phyloP scores from a whole-genome alignment of 2,113 vertebrate species.

The Diglossa brunneiventris region DNA sequence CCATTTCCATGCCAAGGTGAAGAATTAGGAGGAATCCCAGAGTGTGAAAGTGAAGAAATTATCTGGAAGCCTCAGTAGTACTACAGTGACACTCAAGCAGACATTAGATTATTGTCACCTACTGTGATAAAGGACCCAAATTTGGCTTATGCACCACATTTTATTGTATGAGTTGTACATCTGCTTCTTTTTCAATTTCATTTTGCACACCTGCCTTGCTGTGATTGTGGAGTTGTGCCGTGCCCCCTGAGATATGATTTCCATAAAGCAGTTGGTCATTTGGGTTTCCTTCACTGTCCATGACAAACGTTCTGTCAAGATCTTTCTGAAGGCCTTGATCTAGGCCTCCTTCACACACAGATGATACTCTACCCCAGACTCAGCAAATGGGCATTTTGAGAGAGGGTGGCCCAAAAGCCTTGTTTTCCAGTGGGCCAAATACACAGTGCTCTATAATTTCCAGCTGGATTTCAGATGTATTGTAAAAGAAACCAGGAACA shows the following conservation, averaged over 20 bases:
- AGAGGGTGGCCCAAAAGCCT: neutral
- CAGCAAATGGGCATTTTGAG: neutral
- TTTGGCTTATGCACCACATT: neutral
- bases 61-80: neutral
- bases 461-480: neutral
- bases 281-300: neutral
- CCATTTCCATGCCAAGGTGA: neutral
- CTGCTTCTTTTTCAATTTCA: neutral
- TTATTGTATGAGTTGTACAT: neutral
- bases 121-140: neutral
- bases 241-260: neutral
- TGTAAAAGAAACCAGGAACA: neutral
- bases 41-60: neutral
- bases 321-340: neutral
- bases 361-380: neutral
- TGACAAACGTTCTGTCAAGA: neutral
- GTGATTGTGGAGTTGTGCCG: fast-evolving
- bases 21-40: neutral
- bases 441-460: neutral
- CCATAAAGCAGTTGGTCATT: neutral
- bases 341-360: neutral
- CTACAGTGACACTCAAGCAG: neutral
- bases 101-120: neutral
- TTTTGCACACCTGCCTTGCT: neutral
- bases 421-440: neutral